A percentile compares a stretch with the other conserved stretches of the same genome.
These are phyloP conservation scores for Protonibea diacanthus DNA, from an alignment of 2,797 vertebrate species.

Conservation along the genomic window DNA sequence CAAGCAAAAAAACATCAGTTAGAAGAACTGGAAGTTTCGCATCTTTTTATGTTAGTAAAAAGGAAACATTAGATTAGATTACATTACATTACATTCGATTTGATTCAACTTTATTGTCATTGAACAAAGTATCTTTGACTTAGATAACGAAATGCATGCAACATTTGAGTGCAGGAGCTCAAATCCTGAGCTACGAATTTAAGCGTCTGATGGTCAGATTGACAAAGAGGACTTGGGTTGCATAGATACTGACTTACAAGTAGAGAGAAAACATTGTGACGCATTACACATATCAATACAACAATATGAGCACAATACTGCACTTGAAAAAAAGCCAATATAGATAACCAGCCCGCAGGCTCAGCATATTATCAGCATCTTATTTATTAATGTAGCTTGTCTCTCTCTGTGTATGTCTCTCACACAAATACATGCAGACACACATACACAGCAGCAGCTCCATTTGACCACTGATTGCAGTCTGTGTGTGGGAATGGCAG, in stretches of 20 bases:
- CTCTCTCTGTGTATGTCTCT: neutral
- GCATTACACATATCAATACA: neutral
- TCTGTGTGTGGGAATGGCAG: neutral
- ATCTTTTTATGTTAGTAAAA: neutral
- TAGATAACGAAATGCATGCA: neutral
- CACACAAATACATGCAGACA: neutral
- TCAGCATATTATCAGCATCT: neutral
- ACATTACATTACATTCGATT: no score
- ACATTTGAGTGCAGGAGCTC: neutral
- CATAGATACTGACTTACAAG: neutral
- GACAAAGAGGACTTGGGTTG: neutral
- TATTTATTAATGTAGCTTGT: neutral
- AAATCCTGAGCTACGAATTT: neutral
- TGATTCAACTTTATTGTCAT: no score
- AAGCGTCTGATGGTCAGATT: neutral
- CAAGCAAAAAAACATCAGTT: neutral
- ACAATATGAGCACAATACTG: neutral
- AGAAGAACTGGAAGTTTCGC: neutral
- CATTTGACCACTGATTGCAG: constrained; percentile 3
- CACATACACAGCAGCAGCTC: neutral
- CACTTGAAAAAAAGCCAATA: neutral
- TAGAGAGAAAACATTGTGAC: neutral
- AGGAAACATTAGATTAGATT: neutral
- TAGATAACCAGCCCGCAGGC: neutral
- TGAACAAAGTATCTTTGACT: no score